These are phyloP conservation scores for Limonius californicus DNA, from an alignment of 1,140 invertebrate species.

Conservation along the genomic window DNA sequence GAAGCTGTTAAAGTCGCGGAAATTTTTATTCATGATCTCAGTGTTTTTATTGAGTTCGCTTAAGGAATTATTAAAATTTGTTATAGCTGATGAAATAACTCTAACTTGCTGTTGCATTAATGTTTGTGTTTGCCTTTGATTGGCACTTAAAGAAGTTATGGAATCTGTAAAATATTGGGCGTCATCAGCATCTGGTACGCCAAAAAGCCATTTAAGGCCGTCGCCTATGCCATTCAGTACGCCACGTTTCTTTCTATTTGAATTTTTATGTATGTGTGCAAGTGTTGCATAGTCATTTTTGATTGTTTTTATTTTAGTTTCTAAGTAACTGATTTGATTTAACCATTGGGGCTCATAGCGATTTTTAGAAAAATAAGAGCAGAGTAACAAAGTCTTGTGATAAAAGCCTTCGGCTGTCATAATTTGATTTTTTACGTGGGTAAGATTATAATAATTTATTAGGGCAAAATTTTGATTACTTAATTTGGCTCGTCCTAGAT, in stretches of 20 bases:
- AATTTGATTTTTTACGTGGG: constrained; percentile 1
- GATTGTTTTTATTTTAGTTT: not conserved
- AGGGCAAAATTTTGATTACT: constrained; percentile 18
- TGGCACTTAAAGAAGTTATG: too few species aligned
- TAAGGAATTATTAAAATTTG: too few species aligned
- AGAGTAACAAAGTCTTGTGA: not conserved
- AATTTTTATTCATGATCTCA: too few species aligned
- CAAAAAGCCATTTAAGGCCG: too few species aligned
- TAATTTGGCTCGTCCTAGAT: constrained; percentile 4
- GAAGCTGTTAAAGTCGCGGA: too few species aligned
- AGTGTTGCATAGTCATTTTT: not conserved
- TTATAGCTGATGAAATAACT: too few species aligned
- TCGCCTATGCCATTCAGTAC: constrained; percentile 1
- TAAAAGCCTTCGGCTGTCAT: not conserved
- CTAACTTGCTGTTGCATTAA: not conserved
- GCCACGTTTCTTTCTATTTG: constrained; percentile 21
- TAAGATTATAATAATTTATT: constrained; percentile 19
- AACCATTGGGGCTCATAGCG: too few species aligned
- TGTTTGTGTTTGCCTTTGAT: not conserved
- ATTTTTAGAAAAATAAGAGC: not conserved
- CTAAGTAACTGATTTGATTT: too few species aligned
- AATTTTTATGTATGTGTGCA: constrained; percentile 10
- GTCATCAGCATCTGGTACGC: too few species aligned
- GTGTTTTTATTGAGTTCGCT: too few species aligned
- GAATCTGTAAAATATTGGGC: too few species aligned